phyloP scores from a whole-genome alignment of 2,797 vertebrate genomes.

The Sparidentex hasta region DNA sequence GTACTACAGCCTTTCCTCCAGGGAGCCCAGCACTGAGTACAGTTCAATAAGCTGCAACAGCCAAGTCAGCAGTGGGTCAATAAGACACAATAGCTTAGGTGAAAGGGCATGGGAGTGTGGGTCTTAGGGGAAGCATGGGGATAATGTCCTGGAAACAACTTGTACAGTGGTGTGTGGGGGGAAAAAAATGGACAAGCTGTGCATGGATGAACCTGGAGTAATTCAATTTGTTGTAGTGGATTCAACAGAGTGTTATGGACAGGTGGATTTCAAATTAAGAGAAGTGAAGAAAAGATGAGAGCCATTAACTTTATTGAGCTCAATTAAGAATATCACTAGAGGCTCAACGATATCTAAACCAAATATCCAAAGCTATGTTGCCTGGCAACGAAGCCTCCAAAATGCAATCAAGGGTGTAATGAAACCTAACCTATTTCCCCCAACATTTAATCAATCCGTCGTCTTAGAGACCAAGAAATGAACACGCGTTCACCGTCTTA shows the following conservation, averaged over 20 bases:
- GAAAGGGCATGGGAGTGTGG: constrained; percentile 38
- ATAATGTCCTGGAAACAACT: constrained; percentile 30
- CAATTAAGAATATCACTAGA: constrained; percentile 61
- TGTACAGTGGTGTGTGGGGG: neutral
- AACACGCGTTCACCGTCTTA: constrained; percentile 12
- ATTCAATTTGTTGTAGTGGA: neutral
- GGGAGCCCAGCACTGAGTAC: constrained; percentile 30
- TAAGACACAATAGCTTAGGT: constrained; percentile 48
- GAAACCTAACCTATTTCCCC: constrained; percentile 60
- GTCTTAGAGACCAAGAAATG: constrained; percentile 24
- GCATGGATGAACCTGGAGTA: constrained; percentile 1
- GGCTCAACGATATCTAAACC: constrained; percentile 63
- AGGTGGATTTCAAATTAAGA: constrained; percentile 18
- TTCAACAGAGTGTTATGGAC: neutral
- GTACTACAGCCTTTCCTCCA: constrained; percentile 33
- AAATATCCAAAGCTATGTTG: constrained; percentile 72
- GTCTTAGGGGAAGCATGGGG: constrained; percentile 8
- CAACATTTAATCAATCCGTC: constrained; percentile 64
- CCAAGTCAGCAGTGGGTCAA: constrained; percentile 59
- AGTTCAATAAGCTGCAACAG: constrained; percentile 59
- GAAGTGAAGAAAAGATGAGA: constrained; percentile 20
- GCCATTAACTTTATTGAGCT: constrained; percentile 65
- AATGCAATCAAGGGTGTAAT: constrained; percentile 74
- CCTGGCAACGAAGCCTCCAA: constrained; percentile 68
- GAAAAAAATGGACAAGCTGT: too few relatives aligned